Percentiles rank a stretch among this genome's conserved stretches.
phyloP scores from a whole-genome alignment of 2,797 vertebrate genomes.

The Eulemur rubriventer region DNA sequence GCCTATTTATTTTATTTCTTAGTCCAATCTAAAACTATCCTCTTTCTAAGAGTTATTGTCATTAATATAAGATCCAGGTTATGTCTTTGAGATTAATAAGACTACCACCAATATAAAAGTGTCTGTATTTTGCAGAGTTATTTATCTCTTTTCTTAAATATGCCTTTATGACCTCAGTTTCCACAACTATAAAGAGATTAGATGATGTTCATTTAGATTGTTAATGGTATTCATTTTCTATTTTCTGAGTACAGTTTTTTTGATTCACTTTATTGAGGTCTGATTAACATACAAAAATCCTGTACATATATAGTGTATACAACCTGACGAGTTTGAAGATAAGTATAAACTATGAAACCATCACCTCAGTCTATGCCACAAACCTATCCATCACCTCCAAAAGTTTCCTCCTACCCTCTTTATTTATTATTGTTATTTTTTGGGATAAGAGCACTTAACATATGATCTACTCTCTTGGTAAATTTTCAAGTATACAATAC shows the following conservation, averaged over 20 bases:
- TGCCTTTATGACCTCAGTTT: slow-evolving; percentile 10
- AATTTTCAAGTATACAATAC: background rate
- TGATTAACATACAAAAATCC: background rate
- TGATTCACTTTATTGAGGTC: background rate
- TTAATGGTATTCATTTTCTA: slow-evolving; percentile 37
- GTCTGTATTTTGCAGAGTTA: background rate
- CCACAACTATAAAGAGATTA: background rate
- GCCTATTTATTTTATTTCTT: background rate
- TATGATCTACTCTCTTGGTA: background rate
- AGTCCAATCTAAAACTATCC: background rate
- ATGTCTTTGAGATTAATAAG: background rate
- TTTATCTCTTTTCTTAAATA: slow-evolving; percentile 4
- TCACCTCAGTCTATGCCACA: background rate
- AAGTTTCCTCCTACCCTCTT: background rate
- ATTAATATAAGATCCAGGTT: background rate
- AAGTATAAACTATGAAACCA: background rate
- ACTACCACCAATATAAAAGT: background rate
- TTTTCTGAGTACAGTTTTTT: slow-evolving; percentile 29
- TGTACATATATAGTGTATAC: background rate
- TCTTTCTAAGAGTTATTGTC: slow-evolving; percentile 12
- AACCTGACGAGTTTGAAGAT: background rate
- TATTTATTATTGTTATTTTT: no score
- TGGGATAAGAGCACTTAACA: no score
- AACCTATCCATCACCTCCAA: background rate
- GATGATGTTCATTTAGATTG: background rate